Evolutionary conservation across 2,113 vertebrate species (phyloP).

Genomic region (Morone chrysops): DNA sequence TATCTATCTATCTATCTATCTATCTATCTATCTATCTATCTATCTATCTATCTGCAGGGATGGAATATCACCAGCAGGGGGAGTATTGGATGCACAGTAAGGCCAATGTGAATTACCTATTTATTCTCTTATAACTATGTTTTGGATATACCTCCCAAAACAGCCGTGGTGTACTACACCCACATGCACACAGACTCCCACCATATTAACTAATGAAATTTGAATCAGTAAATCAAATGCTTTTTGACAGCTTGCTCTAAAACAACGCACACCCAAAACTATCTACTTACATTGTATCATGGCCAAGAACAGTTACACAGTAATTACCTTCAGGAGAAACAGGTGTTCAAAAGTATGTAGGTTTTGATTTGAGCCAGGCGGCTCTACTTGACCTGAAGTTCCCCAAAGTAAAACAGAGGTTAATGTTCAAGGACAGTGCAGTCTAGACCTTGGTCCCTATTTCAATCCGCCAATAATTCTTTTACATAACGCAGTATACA

Average conservation of each 20-base stretch:
- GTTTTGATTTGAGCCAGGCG: neutral
- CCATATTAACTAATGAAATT: neutral
- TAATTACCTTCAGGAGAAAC: slow-evolving; percentile 14
- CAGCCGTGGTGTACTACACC: neutral
- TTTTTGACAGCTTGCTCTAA: neutral
- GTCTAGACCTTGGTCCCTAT: neutral
- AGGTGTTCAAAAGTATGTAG: slow-evolving; percentile 7
- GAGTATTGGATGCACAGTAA: slow-evolving; percentile 25
- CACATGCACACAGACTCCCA: neutral
- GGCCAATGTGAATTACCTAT: neutral
- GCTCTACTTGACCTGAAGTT: neutral
- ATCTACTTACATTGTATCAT: neutral
- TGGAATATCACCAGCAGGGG: slow-evolving; percentile 47
- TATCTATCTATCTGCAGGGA: too few relatives aligned
- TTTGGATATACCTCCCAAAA: neutral
- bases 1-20: too few relatives aligned
- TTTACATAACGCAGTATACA: neutral
- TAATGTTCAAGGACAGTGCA: slow-evolving; percentile 3
- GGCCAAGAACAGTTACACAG: slow-evolving; percentile 5
- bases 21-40: too few relatives aligned
- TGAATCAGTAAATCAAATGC: slow-evolving; percentile 9
- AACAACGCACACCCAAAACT: neutral
- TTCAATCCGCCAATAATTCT: neutral
- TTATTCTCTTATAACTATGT: neutral
- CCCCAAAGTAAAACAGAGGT: neutral